Evolutionary conservation across 30 jellyfish, hydroid and myxozoan genomes (phyloP).

Genomic region (Hydractinia echinata): DNA sequence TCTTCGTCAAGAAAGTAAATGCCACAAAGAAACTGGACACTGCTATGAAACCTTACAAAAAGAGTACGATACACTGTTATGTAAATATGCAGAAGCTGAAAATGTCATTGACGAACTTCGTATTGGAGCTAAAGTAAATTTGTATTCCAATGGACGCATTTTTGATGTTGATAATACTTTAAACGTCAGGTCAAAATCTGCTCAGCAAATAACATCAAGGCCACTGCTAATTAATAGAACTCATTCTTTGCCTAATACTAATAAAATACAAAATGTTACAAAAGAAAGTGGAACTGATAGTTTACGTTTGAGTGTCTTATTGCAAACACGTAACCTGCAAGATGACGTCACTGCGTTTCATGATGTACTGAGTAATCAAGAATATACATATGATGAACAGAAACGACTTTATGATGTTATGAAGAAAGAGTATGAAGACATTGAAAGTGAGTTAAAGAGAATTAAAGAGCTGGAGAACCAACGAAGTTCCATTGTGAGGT

Average conservation of each 20-base stretch:
- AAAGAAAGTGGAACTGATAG: not conserved
- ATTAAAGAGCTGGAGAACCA: not conserved
- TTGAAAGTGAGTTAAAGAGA: conserved; percentile 36
- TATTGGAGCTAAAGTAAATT: conserved; percentile 61
- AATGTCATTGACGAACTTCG: conserved; percentile 83
- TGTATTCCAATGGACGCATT: conserved; percentile 57
- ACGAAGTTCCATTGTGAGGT: no score
- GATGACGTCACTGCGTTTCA: conserved; percentile 26
- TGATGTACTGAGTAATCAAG: conserved; percentile 46
- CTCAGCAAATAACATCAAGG: not conserved
- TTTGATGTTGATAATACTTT: conserved; percentile 38
- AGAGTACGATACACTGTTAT: conserved; percentile 65
- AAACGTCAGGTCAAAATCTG: conserved; percentile 1
- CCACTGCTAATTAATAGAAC: conserved; percentile 5
- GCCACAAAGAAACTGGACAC: conserved; percentile 53
- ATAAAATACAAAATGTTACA: not conserved
- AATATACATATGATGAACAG: conserved; percentile 50
- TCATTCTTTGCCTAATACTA: not conserved
- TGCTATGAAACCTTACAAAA: conserved; percentile 58
- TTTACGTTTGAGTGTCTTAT: not conserved
- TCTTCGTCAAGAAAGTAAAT: conserved; percentile 22
- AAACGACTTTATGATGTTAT: conserved; percentile 55
- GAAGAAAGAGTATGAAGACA: conserved; percentile 53
- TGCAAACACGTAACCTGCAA: conserved; percentile 18
- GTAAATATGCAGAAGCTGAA: conserved; percentile 95